A percentile compares a stretch with the other conserved stretches of the same genome.
phyloP scores from a whole-genome alignment of 2,797 vertebrate species.

The Poecilia velifera region DNA sequence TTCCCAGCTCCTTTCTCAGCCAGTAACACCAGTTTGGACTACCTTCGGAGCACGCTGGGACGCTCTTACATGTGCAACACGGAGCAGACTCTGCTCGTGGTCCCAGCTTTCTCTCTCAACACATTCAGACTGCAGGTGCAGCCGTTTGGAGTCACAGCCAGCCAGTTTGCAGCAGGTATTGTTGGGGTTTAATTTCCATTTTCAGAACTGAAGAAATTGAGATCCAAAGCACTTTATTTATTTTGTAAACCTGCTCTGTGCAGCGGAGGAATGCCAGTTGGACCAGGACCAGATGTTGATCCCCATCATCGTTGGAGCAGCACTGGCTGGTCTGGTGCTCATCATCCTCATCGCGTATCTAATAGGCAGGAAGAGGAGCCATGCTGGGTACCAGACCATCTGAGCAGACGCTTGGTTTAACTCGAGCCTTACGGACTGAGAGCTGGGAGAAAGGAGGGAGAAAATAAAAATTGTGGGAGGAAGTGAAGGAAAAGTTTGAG shows the following conservation, averaged over 20 bases:
- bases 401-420: conserved; percentile 68
- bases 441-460: neutral
- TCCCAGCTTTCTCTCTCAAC: conserved; percentile 80
- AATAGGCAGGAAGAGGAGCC: conserved; percentile 95
- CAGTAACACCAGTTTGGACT: conserved; percentile 82
- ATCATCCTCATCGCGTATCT: conserved; percentile 96
- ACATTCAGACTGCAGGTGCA: conserved; percentile 89
- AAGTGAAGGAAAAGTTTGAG: neutral
- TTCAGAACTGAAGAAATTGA: neutral
- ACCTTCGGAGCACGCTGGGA: conserved; percentile 84
- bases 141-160: conserved; percentile 85
- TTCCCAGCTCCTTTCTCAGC: conserved; percentile 63
- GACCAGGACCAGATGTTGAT: conserved; percentile 96
- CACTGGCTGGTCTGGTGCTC: conserved; percentile 93
- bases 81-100: conserved; percentile 84
- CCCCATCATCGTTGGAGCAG: conserved; percentile 89
- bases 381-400: conserved; percentile 98
- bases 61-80: conserved; percentile 91
- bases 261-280: conserved; percentile 83
- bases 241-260: neutral
- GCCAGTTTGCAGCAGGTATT: conserved; percentile 89
- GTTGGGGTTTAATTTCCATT: neutral
- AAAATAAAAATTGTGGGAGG: neutral
- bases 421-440: conserved; percentile 28
- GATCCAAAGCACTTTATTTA: neutral